Percentiles rank a stretch among this genome's conserved stretches.
Evolutionary conservation across 2,113 vertebrate genomes (phyloP).

Genomic region (Cervus canadensis): DNA sequence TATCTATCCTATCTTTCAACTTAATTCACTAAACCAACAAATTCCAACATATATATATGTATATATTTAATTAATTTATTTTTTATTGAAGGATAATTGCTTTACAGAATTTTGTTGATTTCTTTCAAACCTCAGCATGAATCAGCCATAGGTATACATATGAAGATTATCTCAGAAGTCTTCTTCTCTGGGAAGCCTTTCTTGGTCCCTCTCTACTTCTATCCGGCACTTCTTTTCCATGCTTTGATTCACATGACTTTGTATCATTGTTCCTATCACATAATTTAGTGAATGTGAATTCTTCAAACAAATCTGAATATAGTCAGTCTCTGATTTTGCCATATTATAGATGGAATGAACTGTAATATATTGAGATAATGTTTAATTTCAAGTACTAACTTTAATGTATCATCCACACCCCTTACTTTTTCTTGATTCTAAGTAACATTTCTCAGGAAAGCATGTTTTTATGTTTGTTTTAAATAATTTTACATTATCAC

Average conservation of each 20-base stretch:
- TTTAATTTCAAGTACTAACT: neutral
- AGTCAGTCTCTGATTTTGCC: neutral
- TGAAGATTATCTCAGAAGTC: neutral
- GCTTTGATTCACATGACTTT: neutral
- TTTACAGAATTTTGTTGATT: neutral
- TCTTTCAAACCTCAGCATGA: neutral
- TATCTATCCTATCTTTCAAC: neutral
- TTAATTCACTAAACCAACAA: neutral
- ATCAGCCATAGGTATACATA: neutral
- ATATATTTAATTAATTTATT: neutral
- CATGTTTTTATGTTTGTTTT: neutral
- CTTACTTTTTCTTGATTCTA: neutral
- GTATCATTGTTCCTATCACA: neutral
- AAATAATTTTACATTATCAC: neutral
- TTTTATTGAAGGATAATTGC: neutral
- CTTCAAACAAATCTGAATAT: neutral
- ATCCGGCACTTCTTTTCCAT: rapidly evolving
- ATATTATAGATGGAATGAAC: neutral
- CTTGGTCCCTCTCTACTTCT: neutral
- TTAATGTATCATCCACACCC: neutral
- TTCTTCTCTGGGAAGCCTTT: neutral
- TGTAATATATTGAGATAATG: neutral
- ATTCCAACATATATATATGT: neutral
- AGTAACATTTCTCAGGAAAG: neutral
- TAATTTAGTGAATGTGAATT: neutral